These are phyloP conservation scores for Botia almorhae DNA, from an alignment of 2,797 vertebrate species.

Conservation along the genomic window DNA sequence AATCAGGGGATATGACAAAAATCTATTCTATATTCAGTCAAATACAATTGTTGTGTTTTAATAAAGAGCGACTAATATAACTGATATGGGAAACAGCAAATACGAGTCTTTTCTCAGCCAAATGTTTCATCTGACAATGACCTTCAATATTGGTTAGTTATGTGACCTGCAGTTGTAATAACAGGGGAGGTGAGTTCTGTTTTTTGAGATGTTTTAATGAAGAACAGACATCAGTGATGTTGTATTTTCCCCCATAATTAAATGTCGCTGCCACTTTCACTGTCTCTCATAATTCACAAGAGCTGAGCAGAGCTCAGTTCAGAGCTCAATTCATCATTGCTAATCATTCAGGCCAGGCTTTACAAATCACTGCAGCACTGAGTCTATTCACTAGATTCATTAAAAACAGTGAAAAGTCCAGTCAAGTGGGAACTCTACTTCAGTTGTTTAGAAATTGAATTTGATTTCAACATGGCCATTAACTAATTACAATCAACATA, in stretches of 20 bases:
- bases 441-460: constrained; percentile 34
- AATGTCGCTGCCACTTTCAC: constrained; percentile 64
- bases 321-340: constrained; percentile 69
- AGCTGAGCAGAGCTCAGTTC: constrained; percentile 68
- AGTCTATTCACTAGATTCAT: constrained; percentile 40
- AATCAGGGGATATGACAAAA: constrained; percentile 10
- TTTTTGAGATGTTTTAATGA: constrained; percentile 53
- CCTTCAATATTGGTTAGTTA: constrained; percentile 30
- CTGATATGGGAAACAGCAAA: constrained; percentile 30
- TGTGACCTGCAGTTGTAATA: constrained; percentile 4
- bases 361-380: constrained; percentile 40
- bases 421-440: constrained; percentile 39
- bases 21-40: background rate
- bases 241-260: constrained; percentile 66
- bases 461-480: constrained; percentile 35
- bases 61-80: background rate
- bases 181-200: constrained; percentile 9
- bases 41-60: background rate
- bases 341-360: constrained; percentile 58
- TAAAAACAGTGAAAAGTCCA: constrained; percentile 29
- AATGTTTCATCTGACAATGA: constrained; percentile 39
- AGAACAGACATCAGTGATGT: constrained; percentile 44
- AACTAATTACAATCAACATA: constrained; percentile 40
- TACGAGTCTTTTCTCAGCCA: background rate
- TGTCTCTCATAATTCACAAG: constrained; percentile 69